phyloP scores from a whole-genome alignment of 2,888 invertebrate genomes.

The Eristalinus sepulchralis region DNA sequence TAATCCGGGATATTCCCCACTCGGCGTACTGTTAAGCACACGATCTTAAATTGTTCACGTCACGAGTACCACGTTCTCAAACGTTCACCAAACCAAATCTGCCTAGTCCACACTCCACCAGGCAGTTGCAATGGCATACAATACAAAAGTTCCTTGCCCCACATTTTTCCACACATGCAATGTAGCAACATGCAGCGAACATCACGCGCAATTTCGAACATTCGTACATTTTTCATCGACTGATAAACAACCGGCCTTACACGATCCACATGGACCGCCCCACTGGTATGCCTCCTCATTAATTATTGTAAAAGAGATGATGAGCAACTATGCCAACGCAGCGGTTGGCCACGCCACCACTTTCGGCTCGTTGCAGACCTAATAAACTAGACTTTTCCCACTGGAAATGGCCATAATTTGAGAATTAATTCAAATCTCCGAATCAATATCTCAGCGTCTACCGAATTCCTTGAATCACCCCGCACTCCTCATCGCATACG shows the following conservation, averaged over 20 bases:
- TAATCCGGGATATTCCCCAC: too few species aligned
- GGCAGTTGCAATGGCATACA: not conserved
- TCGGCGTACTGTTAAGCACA: too few species aligned
- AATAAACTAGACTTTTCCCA: slow-evolving; percentile 61
- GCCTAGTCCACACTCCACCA: too few species aligned
- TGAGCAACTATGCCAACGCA: slow-evolving; percentile 49
- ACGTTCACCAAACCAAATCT: too few species aligned
- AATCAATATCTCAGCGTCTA: slow-evolving; percentile 17
- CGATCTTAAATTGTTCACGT: too few species aligned
- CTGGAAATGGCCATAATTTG: slow-evolving; percentile 55
- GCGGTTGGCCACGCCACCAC: slow-evolving; percentile 6
- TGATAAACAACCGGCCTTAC: slow-evolving; percentile 57
- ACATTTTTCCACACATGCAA: slow-evolving; percentile 16
- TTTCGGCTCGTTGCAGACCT: slow-evolving; percentile 39
- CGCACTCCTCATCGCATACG: not conserved
- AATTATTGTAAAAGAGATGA: slow-evolving; percentile 51
- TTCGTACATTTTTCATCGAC: slow-evolving; percentile 56
- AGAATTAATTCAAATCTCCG: slow-evolving; percentile 44
- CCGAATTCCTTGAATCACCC: not conserved
- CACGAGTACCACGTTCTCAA: not conserved
- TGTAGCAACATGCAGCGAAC: not conserved
- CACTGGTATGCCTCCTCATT: slow-evolving; percentile 24
- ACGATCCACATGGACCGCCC: slow-evolving; percentile 56
- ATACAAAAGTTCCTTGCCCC: slow-evolving; percentile 54
- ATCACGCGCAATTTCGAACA: slow-evolving; percentile 51